A percentile compares a stretch with the other conserved stretches of the same genome.
These are phyloP conservation scores for Plodia interpunctella DNA, from an alignment of 1,140 invertebrate genomes.

Conservation along the genomic window DNA sequence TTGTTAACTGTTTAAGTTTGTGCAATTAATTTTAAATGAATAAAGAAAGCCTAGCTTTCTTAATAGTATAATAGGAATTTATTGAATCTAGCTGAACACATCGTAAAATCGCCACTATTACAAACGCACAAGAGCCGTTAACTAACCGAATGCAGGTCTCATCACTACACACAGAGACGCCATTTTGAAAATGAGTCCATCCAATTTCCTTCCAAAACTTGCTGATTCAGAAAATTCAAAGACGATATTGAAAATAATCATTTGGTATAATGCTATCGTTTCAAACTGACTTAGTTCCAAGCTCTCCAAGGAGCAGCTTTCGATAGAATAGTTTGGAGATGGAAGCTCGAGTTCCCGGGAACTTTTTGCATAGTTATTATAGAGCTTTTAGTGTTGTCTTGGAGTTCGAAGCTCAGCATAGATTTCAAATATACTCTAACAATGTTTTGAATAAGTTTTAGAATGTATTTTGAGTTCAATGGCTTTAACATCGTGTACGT, in stretches of 20 bases:
- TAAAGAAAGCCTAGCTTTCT: no score
- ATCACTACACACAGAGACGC: no score
- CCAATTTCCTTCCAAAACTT: background rate
- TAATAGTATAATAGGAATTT: no score
- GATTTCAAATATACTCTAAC: background rate
- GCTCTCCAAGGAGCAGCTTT: background rate
- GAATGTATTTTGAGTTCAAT: no score
- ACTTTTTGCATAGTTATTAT: constrained; percentile 7
- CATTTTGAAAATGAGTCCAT: background rate
- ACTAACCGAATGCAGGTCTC: no score
- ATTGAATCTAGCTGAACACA: no score
- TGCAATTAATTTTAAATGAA: no score
- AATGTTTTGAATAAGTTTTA: background rate
- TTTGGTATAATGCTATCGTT: background rate
- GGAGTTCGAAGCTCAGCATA: background rate
- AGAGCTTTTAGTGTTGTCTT: background rate
- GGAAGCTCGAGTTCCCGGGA: background rate
- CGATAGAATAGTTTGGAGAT: background rate
- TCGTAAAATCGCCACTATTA: no score
- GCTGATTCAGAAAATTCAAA: background rate
- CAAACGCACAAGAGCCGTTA: no score
- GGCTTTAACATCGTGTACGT: no score
- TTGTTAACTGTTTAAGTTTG: no score
- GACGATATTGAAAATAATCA: constrained; percentile 1
- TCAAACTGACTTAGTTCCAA: background rate